A percentile compares a stretch with the other conserved stretches of the same genome.
Evolutionary conservation across 2,797 vertebrate genomes (phyloP).

Genomic region (Knipowitschia caucasica): DNA sequence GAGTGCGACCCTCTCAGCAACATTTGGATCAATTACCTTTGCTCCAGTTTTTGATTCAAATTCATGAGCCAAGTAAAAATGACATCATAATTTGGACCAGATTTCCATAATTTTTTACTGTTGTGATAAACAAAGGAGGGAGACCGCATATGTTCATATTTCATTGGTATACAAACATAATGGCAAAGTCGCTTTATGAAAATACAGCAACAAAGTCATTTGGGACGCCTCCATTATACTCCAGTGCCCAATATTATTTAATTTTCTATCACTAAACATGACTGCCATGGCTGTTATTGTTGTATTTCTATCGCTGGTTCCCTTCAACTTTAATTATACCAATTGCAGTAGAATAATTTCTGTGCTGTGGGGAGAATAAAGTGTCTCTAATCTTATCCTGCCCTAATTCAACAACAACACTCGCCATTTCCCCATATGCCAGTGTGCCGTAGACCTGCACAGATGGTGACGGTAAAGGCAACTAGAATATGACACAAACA

Average conservation of each 20-base stretch:
- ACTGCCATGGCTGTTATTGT: not conserved
- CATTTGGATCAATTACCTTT: too few relatives aligned
- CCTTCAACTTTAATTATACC: conserved; percentile 2
- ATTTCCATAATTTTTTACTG: too few relatives aligned
- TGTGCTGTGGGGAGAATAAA: not conserved
- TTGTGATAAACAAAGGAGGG: too few relatives aligned
- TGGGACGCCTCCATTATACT: too few relatives aligned
- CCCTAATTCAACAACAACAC: conserved; percentile 1
- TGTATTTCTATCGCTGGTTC: not conserved
- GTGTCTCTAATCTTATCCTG: conserved; percentile 1
- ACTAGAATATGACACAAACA: conserved; percentile 3
- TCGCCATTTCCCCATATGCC: not conserved
- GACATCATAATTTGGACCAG: too few relatives aligned
- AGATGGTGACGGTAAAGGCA: conserved; percentile 8
- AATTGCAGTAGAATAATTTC: not conserved
- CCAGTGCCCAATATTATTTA: not conserved
- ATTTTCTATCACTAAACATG: not conserved
- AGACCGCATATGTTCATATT: too few relatives aligned
- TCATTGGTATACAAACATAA: too few relatives aligned
- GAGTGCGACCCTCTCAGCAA: too few relatives aligned
- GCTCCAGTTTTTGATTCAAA: too few relatives aligned
- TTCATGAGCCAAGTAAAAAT: too few relatives aligned
- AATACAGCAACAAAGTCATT: too few relatives aligned
- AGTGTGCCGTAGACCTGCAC: not conserved
- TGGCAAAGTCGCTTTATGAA: too few relatives aligned